Conservation (phyloP, 2,113 vertebrate species). For the Martes martes region DNA sequence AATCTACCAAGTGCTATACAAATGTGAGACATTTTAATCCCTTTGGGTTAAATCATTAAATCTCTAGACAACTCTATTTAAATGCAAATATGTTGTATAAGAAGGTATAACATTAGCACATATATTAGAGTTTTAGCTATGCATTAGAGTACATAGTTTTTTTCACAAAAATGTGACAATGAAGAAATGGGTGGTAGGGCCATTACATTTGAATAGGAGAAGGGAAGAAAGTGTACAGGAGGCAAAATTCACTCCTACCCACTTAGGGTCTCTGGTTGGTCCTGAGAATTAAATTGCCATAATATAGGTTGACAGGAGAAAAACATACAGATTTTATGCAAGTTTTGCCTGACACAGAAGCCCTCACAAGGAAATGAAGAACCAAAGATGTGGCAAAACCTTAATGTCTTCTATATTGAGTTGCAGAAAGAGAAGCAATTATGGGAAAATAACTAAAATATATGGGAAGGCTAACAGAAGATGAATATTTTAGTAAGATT, state of each 20-base stretch:
- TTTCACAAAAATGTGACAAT: background rate
- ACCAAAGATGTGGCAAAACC: background rate
- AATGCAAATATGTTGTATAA: slow-evolving; percentile 62
- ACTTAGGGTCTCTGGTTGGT: background rate
- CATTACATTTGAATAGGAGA: background rate
- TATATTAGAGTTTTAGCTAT: slow-evolving; percentile 61
- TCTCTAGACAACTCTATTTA: slow-evolving; percentile 55
- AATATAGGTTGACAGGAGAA: background rate
- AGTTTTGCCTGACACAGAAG: background rate
- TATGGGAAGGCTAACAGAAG: background rate
- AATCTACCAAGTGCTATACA: slow-evolving; percentile 48
- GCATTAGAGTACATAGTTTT: background rate
- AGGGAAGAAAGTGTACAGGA: background rate
- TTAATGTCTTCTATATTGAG: background rate
- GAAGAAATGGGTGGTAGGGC: background rate
- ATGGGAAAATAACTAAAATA: background rate
- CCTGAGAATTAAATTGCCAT: background rate
- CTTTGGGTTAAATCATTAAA: slow-evolving; percentile 65
- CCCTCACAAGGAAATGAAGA: background rate
- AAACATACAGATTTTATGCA: background rate
- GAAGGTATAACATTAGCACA: slow-evolving; percentile 56
- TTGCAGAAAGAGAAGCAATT: background rate
- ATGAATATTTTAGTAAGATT: background rate
- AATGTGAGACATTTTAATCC: slow-evolving; percentile 59
- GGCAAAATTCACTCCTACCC: background rate